Evolutionary conservation across 2,113 vertebrate genomes (phyloP), one percentile per base, ranked within the genome.

Genomic region (Dermatemys mawii): DNA sequence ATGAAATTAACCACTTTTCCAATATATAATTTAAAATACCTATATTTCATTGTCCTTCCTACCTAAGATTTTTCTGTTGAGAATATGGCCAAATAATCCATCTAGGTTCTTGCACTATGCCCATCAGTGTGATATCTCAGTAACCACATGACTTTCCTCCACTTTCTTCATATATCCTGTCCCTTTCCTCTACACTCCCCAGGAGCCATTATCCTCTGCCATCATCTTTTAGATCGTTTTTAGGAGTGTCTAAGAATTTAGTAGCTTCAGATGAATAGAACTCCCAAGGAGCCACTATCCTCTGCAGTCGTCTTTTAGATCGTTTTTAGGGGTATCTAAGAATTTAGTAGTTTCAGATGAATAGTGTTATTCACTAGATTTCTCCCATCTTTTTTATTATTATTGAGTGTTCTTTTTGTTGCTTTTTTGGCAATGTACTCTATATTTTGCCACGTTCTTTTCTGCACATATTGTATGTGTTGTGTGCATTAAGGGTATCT

Each of bases 361-460:
- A 80, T 81, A 92, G 35, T 85, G 26, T n/a, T 70, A 90, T 54
- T 79, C 2, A 1, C 44, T 87, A 51, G 76, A 93, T 91, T 93
- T 95, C 55, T 90, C 91, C 60, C 51, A 12, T n/a, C 90, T 41
- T 90, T 96, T 91, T 91, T 78, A 91, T 95, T 97, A 91, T 86
- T 92, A 78, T 53, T 82, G 55, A 93, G 91, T 96, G 48, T 21
- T 95, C 93, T n/a, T n/a, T 90, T 50, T 53, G 38, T 41, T 93
- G 92, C 90, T 87, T 95, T 95, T 97, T 93, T 92, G 95, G 60
- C 88, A 80, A 73, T 17, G 38, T 95, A 94, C 94, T 73, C 38
- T 73, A 41, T 41, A 73, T 73, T 41, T 21, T 19, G 22, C 76
- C 80, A 97, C 76, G 88, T 93, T 38, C 51, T 41, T 54, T 41